These are phyloP conservation scores for Orthonyx spaldingii DNA, from an alignment of 2,113 vertebrate genomes.

Conservation along the genomic window DNA sequence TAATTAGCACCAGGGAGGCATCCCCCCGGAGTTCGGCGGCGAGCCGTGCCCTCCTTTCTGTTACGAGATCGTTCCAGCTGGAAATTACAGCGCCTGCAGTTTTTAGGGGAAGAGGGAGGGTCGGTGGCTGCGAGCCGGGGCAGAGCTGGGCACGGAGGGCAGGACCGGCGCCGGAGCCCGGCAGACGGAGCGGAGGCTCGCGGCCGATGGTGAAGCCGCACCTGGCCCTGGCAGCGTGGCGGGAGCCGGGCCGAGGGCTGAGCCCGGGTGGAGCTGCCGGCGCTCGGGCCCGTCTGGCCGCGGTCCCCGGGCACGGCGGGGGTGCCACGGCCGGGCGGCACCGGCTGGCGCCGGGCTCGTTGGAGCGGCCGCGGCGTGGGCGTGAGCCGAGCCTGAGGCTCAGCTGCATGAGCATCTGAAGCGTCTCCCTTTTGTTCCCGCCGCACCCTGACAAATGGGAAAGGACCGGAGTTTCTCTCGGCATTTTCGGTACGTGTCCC, in stretches of 20 bases:
- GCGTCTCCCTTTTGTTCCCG: slow-evolving; percentile 31
- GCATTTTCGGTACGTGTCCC: slow-evolving; percentile 86
- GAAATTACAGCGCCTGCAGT: slow-evolving; percentile 9
- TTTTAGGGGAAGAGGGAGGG: not conserved
- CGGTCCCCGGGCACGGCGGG: not conserved
- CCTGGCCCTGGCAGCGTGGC: not conserved
- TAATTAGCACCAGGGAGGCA: slow-evolving; percentile 71
- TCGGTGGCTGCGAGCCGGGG: not conserved
- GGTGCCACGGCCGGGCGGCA: slow-evolving; percentile 9
- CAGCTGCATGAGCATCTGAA: slow-evolving; percentile 53
- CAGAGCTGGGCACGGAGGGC: not conserved
- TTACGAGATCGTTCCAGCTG: slow-evolving; percentile 13
- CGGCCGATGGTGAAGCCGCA: not conserved
- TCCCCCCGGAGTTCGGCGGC: slow-evolving; percentile 71
- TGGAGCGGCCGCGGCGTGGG: slow-evolving; percentile 10
- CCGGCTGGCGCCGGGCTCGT: not conserved
- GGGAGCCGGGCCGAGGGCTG: not conserved
- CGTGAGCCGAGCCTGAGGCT: slow-evolving; percentile 8
- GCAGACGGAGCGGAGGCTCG: not conserved
- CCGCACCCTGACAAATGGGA: slow-evolving; percentile 79
- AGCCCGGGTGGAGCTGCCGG: not conserved
- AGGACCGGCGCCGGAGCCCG: not conserved
- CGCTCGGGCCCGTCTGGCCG: not conserved
- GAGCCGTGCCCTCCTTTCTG: slow-evolving; percentile 64
- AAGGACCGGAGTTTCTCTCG: slow-evolving; percentile 89